phyloP scores from a whole-genome alignment of 2,113 vertebrate genomes.

The Phasianus colchicus region DNA sequence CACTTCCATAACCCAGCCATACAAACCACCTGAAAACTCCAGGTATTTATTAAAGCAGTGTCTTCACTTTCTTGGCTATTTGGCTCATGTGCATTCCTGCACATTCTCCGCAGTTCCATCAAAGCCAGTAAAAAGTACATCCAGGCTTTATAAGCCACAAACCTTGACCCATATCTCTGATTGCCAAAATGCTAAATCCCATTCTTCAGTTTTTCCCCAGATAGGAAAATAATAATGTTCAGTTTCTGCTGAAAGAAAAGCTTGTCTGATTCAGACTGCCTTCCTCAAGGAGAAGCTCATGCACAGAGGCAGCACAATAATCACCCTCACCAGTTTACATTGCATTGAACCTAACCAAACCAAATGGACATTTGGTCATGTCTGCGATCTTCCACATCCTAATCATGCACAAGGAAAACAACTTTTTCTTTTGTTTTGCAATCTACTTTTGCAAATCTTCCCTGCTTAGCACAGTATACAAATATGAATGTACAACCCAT shows the following conservation, averaged over 20 bases:
- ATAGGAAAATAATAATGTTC: not conserved
- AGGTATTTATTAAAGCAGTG: not conserved
- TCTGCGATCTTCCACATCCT: not conserved
- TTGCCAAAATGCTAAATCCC: not conserved
- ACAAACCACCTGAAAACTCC: not conserved
- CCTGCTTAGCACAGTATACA: not conserved
- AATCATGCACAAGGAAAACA: fast-evolving
- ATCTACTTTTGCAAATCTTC: not conserved
- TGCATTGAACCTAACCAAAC: not conserved
- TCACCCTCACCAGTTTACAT: not conserved
- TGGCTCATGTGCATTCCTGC: not conserved
- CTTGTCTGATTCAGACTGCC: too few relatives aligned
- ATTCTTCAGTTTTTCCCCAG: not conserved
- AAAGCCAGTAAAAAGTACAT: not conserved
- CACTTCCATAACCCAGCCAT: not conserved
- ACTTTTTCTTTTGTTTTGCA: not conserved
- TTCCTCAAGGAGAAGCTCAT: not conserved
- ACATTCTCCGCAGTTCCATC: not conserved
- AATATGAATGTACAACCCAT: fast-evolving
- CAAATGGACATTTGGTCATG: not conserved
- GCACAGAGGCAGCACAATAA: not conserved
- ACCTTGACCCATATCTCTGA: too few relatives aligned
- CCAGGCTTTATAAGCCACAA: not conserved
- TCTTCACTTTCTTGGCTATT: not conserved
- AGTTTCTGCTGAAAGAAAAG: not conserved